phyloP scores from a whole-genome alignment of 2,888 invertebrate species.

The Autographa pulchrina region DNA sequence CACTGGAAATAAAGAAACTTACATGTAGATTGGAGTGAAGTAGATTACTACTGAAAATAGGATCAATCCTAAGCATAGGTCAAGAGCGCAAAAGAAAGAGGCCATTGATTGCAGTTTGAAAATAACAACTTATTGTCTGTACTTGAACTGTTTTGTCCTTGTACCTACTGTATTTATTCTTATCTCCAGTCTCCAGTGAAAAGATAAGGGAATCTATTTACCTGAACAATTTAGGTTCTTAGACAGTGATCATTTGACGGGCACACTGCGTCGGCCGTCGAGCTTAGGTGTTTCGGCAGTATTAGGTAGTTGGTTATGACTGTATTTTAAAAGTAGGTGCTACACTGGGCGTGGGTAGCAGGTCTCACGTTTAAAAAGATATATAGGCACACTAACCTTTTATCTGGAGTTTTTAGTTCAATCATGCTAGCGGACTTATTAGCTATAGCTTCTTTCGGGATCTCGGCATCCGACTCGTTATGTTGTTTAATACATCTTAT shows the following conservation, averaged over 20 bases:
- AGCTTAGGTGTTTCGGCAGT: no score
- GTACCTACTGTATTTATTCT: no score
- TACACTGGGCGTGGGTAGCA: background rate
- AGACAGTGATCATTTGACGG: no score
- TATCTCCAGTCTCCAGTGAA: no score
- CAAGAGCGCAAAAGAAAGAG: no score
- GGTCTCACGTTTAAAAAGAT: background rate
- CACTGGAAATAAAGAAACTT: conserved; percentile 53
- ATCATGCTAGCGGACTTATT: conserved; percentile 81
- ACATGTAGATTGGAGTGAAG: background rate
- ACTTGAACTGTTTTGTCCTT: no score
- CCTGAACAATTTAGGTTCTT: no score
- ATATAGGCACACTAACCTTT: conserved; percentile 63
- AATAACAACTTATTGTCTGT: no score
- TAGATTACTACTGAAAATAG: background rate
- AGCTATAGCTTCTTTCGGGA: conserved; percentile 48
- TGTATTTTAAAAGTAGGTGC: background rate
- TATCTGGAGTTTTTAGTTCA: conserved; percentile 81
- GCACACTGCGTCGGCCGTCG: no score
- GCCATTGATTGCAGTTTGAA: no score
- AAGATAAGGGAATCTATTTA: no score
- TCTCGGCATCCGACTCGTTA: conserved; percentile 70
- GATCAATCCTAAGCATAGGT: background rate
- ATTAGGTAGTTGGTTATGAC: no score
- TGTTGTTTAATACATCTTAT: conserved; percentile 76